Evolutionary conservation across 2,113 vertebrate species (phyloP).

Genomic region (Triplophysa siluroides): DNA sequence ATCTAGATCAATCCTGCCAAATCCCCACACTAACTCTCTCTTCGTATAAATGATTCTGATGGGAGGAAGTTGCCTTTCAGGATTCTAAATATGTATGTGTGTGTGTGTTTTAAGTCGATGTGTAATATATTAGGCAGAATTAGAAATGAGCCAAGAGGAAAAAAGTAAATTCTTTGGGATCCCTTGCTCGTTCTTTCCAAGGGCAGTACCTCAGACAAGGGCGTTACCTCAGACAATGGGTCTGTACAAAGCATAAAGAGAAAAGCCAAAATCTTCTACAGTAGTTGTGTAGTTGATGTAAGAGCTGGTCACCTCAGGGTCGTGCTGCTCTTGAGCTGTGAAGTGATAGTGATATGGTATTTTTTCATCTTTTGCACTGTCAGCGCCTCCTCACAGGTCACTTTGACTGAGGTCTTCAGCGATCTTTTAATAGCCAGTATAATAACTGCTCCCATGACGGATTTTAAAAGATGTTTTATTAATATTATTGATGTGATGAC

Average conservation of each 20-base stretch:
- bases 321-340: background rate
- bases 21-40: background rate
- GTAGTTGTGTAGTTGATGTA: background rate
- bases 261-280: background rate
- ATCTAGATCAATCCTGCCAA: background rate
- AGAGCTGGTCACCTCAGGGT: background rate
- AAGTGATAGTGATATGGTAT: constrained; percentile 11
- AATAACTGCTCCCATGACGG: background rate
- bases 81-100: background rate
- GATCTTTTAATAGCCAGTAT: background rate
- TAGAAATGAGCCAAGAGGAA: background rate
- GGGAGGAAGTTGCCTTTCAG: background rate
- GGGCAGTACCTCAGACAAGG: background rate
- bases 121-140: background rate
- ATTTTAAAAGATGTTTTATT: background rate
- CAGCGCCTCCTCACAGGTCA: background rate
- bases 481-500: no score
- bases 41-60: background rate
- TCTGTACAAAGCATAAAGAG: constrained; percentile 4
- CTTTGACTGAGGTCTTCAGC: constrained; percentile 10
- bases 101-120: background rate
- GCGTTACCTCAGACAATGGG: constrained; percentile 14
- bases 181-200: background rate
- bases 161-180: background rate
- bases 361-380: constrained; percentile 18